These are phyloP conservation scores for Agrochola macilenta DNA, from an alignment of 2,888 invertebrate species.

Conservation along the genomic window DNA sequence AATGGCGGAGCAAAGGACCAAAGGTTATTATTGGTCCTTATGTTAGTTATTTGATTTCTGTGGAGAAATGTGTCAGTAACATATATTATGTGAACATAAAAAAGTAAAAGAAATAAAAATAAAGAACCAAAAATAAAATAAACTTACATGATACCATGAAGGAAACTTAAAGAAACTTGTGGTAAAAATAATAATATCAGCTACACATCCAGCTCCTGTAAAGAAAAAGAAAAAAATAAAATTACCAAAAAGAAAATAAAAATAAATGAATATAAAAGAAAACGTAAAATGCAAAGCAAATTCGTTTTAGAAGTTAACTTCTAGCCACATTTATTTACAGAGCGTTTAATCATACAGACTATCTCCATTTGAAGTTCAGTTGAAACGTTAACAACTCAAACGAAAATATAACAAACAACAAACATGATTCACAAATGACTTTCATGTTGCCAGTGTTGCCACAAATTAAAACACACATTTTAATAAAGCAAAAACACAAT, in stretches of 20 bases:
- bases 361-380: conserved; percentile 52
- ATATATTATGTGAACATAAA: conserved; percentile 12
- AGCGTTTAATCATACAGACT: conserved; percentile 38
- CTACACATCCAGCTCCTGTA: conserved; percentile 81
- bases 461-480: conserved; percentile 56
- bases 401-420: conserved; percentile 56
- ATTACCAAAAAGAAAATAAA: conserved; percentile 75
- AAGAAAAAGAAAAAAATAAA: conserved; percentile 79
- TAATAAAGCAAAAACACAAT: conserved; percentile 18
- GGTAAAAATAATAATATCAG: conserved; percentile 76
- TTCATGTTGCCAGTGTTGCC: conserved; percentile 37
- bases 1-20: not conserved
- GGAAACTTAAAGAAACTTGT: conserved; percentile 83
- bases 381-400: conserved; percentile 53
- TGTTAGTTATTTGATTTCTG: not conserved
- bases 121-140: conserved; percentile 75
- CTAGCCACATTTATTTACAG: conserved; percentile 41
- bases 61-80: not conserved
- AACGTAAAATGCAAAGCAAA: conserved; percentile 14
- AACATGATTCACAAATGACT: conserved; percentile 55
- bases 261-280: conserved; percentile 41
- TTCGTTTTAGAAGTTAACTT: conserved; percentile 18
- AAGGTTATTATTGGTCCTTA: not conserved
- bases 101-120: conserved; percentile 31
- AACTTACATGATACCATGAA: conserved; percentile 91